Conservation (phyloP, 2,797 vertebrate species). For the Falco cherrug region DNA sequence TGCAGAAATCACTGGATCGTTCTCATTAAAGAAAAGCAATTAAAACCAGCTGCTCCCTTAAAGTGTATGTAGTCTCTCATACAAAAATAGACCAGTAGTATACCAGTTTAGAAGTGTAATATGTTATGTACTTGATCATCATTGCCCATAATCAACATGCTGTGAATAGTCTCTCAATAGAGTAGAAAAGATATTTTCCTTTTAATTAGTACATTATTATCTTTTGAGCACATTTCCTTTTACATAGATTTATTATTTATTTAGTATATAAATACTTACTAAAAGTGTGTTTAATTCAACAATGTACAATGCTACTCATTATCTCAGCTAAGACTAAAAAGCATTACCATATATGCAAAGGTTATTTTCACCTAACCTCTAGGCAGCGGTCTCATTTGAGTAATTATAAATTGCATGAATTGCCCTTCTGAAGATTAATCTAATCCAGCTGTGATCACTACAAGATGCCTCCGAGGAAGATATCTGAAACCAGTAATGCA, state of each 20-base stretch:
- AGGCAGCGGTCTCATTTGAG: not conserved
- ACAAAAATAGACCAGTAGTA: not conserved
- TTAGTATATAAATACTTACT: not conserved
- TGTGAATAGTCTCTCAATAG: not conserved
- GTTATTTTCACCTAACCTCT: not conserved
- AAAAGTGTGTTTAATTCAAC: not conserved
- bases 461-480: not conserved
- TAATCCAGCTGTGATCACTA: not conserved
- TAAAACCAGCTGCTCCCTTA: not conserved
- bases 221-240: not conserved
- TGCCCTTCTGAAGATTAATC: slow-evolving; percentile 19
- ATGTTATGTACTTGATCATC: not conserved
- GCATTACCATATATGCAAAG: not conserved
- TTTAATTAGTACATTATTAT: not conserved
- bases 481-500: not conserved
- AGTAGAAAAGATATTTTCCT: not conserved
- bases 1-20: not conserved
- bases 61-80: not conserved
- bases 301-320: not conserved
- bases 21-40: not conserved
- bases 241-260: not conserved
- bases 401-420: not conserved
- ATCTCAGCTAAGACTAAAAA: not conserved
- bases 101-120: not conserved
- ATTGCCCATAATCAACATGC: not conserved